Conservation (phyloP, 2,113 vertebrate genomes). For the Probosciger aterrimus region DNA sequence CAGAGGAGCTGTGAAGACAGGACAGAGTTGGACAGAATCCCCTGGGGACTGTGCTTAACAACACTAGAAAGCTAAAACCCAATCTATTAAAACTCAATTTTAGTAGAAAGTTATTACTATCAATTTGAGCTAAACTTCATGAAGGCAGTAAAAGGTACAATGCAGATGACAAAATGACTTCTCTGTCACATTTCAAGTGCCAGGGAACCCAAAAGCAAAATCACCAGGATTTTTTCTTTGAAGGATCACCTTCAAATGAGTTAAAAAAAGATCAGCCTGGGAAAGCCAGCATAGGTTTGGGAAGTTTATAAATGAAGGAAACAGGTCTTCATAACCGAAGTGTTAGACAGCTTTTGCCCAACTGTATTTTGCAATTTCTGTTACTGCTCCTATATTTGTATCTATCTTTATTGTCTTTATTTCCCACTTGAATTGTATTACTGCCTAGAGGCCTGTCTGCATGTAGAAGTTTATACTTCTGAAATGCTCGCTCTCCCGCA, state of each 20-base stretch:
- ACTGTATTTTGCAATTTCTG: not conserved
- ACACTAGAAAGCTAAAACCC: not conserved
- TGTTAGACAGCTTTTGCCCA: not conserved
- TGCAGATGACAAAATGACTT: not conserved
- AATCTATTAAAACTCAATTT: not conserved
- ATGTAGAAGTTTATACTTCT: not conserved
- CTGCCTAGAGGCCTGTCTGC: not conserved
- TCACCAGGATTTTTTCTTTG: not conserved
- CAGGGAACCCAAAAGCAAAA: not conserved
- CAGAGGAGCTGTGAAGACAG: not conserved
- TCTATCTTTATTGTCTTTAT: not conserved
- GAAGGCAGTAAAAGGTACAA: not conserved
- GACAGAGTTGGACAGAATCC: not conserved
- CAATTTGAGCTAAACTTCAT: not conserved
- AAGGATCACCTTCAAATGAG: not conserved
- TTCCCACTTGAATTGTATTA: not conserved
- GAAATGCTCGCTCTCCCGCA: not conserved
- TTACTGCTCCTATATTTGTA: not conserved
- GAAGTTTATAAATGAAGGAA: not conserved
- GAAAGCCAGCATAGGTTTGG: not conserved
- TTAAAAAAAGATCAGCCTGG: not conserved
- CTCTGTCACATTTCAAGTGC: not conserved
- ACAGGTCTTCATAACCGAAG: not conserved
- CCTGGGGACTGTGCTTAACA: not conserved
- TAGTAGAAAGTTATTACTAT: not conserved